Evolutionary conservation across 2,888 invertebrate species (phyloP).

Genomic region (Cephalotes varians): DNA sequence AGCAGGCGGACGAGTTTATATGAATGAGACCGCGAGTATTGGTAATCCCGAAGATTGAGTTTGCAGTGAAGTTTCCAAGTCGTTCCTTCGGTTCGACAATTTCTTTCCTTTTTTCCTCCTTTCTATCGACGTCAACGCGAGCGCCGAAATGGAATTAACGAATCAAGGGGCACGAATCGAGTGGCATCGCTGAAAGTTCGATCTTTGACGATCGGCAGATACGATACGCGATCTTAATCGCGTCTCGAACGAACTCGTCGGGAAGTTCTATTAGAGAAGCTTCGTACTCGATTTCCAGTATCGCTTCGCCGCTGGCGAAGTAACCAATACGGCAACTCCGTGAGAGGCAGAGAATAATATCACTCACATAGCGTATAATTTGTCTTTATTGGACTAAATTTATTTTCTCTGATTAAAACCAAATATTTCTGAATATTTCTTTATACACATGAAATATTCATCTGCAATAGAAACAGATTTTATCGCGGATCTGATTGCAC

Average conservation of each 20-base stretch:
- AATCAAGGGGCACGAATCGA: slow-evolving; percentile 31
- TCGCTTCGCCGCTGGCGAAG: not conserved
- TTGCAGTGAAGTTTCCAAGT: slow-evolving; percentile 53
- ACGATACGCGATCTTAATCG: slow-evolving; percentile 54
- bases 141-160: slow-evolving; percentile 50
- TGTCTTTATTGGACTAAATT: slow-evolving; percentile 24
- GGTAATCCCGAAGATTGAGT: slow-evolving; percentile 61
- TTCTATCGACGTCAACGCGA: slow-evolving; percentile 27
- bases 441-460: not conserved
- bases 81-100: slow-evolving; percentile 28
- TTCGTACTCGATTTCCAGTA: slow-evolving; percentile 8
- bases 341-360: not conserved
- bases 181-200: slow-evolving; percentile 43
- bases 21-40: slow-evolving; percentile 70
- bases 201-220: slow-evolving; percentile 47
- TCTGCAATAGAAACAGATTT: not conserved
- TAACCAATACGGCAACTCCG: slow-evolving; percentile 1
- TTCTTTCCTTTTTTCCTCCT: slow-evolving; percentile 32
- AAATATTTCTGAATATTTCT: slow-evolving; percentile 30
- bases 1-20: slow-evolving; percentile 67
- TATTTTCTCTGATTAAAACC: slow-evolving; percentile 35
- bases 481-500: slow-evolving; percentile 35
- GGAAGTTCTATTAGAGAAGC: slow-evolving; percentile 36
- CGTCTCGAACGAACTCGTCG: slow-evolving; percentile 36
- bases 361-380: slow-evolving; percentile 3